Conservation (phyloP, 2,888 invertebrate genomes). For the Entomobrya proxima region DNA sequence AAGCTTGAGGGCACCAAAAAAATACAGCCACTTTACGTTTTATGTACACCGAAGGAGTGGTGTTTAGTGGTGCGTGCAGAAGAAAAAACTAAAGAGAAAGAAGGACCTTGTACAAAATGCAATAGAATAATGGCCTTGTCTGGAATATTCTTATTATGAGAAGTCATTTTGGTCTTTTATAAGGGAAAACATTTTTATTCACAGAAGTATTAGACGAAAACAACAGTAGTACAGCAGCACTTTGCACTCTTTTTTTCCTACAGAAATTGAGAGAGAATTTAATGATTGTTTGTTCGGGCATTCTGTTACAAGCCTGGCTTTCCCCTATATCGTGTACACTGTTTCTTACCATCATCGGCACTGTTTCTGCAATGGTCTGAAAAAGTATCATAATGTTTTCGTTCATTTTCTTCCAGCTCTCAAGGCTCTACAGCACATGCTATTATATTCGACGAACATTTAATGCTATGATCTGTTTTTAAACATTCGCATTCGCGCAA, state of each 20-base stretch:
- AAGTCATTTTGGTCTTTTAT: background rate
- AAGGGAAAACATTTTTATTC: background rate
- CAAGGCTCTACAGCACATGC: background rate
- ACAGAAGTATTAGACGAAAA: background rate
- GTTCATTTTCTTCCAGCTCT: background rate
- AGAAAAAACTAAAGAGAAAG: background rate
- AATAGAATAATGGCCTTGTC: constrained; percentile 21
- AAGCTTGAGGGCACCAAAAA: background rate
- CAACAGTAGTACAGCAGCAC: background rate
- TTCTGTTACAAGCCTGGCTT: background rate
- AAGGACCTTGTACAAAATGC: background rate
- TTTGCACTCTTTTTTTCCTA: constrained; percentile 4
- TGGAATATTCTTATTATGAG: background rate
- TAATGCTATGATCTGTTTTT: constrained; percentile 40
- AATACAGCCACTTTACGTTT: background rate
- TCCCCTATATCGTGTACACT: background rate
- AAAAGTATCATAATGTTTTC: constrained; percentile 26
- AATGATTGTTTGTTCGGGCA: constrained; percentile 26
- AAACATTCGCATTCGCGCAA: constrained; percentile 48
- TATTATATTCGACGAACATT: constrained; percentile 25
- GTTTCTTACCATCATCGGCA: background rate
- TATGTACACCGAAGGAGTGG: background rate
- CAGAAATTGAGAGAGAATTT: constrained; percentile 42
- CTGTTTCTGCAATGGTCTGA: too few species aligned
- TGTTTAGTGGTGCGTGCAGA: background rate